These are phyloP conservation scores for Myrmecobius fasciatus DNA, from an alignment of 2,113 vertebrate species.

Conservation along the genomic window DNA sequence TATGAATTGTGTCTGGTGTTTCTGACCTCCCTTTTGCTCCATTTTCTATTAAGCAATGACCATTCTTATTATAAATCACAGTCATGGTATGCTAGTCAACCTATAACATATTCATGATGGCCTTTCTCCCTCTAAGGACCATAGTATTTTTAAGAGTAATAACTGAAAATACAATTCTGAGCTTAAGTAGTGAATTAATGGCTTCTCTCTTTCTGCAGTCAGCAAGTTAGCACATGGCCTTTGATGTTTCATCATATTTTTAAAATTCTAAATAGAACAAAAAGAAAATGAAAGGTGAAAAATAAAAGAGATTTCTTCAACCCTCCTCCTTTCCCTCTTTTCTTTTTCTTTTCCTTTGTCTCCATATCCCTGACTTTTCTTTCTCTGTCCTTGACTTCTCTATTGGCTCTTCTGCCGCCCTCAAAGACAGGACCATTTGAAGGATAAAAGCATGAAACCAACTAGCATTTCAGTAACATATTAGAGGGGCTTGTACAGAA, in stretches of 20 bases:
- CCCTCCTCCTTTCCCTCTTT: neutral
- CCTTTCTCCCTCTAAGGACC: neutral
- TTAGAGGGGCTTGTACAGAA: slow-evolving; percentile 9
- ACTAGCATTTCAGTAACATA: neutral
- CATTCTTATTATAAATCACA: neutral
- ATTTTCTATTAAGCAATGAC: neutral
- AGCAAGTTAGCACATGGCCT: neutral
- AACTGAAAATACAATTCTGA: slow-evolving; percentile 3
- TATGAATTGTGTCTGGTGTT: neutral
- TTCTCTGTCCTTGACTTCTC: neutral
- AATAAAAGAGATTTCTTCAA: neutral
- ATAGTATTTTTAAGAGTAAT: neutral
- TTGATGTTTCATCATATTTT: slow-evolving; percentile 25
- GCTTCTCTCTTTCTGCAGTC: neutral
- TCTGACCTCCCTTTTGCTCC: neutral
- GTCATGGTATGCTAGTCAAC: slow-evolving; percentile 7
- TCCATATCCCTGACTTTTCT: neutral
- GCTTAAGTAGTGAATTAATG: neutral
- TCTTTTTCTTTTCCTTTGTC: neutral
- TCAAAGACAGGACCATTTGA: slow-evolving; percentile 1
- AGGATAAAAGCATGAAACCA: slow-evolving; percentile 4
- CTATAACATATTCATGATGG: neutral
- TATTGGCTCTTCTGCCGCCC: neutral
- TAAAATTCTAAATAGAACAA: neutral
- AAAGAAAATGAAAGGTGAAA: neutral